Evolutionary conservation across 2,888 invertebrate genomes (phyloP), one percentile per base, ranked within the genome.

Genomic region (Hypomecis atomaria): DNA sequence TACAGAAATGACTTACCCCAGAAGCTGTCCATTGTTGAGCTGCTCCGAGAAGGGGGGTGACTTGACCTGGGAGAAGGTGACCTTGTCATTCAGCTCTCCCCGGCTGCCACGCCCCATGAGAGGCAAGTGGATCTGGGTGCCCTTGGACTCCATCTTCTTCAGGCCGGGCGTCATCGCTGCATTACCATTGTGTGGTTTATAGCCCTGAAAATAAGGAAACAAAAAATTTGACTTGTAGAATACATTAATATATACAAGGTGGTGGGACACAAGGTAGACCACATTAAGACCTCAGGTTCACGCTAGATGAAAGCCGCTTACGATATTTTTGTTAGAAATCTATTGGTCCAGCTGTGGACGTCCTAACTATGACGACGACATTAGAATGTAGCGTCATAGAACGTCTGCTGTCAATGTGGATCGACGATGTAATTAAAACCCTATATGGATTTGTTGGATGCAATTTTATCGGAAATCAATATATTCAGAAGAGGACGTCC

Each of bases 1-100:
- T 23, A 2, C 6, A 37, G 1, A 23, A 6, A 11, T 23, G 23
- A 54, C 70, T 67, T 82, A 95, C 95, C 94, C 94, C 74, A 94
- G 81, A 59, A 94, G 82, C 71, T 94, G 90, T 74, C 93, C 95
- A 87, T 95, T 95, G 78, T 95, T 95, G 78, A 95, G 94, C 84
- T 94, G 94, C 73, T 95, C 95, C 49, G 92, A 71, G 54, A 78
- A 78, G 0, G 93, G 88, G 8, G 85, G 84, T 33, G 84, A 90
- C 78, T 85, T 93, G 80, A 83, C 78, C 71, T 81, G 89, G 47
- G 84, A 90, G 79, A 89, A 94, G 66, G 85, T 87, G 71, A 92
- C 92, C 69, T 90, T 90, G 62, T 92, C 92, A 59, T 81, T 88
- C 59, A 90, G 82, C 69, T 92, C 92, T n/a, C 90, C 90, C 34